Conservation (phyloP, 2,888 invertebrate species). For the Dilophus febrilis region DNA sequence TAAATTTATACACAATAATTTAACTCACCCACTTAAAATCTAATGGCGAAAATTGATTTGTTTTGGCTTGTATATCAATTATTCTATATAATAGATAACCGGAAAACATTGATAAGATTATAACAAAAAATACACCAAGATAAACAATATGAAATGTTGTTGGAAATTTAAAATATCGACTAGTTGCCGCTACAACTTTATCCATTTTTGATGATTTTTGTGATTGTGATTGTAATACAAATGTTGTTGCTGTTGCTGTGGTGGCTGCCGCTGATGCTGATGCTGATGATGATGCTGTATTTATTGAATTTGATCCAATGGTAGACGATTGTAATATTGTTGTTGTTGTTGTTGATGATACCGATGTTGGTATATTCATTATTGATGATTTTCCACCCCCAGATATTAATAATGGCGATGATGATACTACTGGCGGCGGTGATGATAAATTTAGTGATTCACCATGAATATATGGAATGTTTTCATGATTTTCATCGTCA, state of each 20-base stretch:
- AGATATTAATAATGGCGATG: background rate
- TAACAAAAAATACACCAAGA: slow-evolving; percentile 23
- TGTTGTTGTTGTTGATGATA: no score
- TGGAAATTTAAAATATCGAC: slow-evolving; percentile 16
- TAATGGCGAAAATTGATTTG: slow-evolving; percentile 23
- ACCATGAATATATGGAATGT: no score
- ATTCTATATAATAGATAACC: slow-evolving; percentile 27
- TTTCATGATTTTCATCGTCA: no score
- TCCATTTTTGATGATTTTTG: slow-evolving; percentile 1
- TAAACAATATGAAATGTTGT: slow-evolving; percentile 26
- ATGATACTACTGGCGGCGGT: background rate
- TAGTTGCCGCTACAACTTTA: slow-evolving; percentile 13
- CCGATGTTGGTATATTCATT: no score
- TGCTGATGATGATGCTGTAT: background rate
- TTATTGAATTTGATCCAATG: no score
- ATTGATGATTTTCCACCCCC: no score
- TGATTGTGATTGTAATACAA: slow-evolving; percentile 5
- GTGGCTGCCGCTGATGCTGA: slow-evolving; percentile 7
- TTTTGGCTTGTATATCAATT: slow-evolving; percentile 27
- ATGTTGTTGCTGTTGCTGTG: slow-evolving; percentile 9
- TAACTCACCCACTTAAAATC: slow-evolving; percentile 29
- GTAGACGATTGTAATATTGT: no score
- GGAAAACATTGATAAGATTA: slow-evolving; percentile 25
- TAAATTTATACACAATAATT: background rate
- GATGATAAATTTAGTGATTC: background rate